phyloP scores from a whole-genome alignment of 2,888 invertebrate species.

The Polietes domitor region DNA sequence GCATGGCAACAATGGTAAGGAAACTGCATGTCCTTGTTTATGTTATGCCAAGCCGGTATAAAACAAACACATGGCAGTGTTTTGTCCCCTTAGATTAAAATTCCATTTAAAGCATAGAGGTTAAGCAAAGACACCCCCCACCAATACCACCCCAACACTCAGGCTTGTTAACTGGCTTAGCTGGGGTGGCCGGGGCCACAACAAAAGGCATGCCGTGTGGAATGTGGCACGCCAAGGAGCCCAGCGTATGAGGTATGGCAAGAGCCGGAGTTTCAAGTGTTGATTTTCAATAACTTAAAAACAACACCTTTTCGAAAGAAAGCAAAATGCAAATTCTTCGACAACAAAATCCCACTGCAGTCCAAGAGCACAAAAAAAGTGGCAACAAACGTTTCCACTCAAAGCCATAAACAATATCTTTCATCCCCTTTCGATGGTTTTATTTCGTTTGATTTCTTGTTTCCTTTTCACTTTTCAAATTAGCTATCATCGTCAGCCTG shows the following conservation, averaged over 20 bases:
- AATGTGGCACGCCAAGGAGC: background rate
- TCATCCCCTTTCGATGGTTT: background rate
- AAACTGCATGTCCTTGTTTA: slow-evolving; percentile 34
- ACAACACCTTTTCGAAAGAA: slow-evolving; percentile 58
- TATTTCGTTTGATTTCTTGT: background rate
- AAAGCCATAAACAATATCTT: background rate
- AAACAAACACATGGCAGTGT: slow-evolving; percentile 47
- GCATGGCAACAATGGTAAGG: slow-evolving; percentile 52
- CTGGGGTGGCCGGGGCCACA: background rate
- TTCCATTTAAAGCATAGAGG: background rate
- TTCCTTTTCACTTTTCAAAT: slow-evolving; percentile 4
- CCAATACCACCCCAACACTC: background rate
- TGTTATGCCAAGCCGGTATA: slow-evolving; percentile 45
- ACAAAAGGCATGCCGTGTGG: background rate
- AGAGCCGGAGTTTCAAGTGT: slow-evolving; percentile 45
- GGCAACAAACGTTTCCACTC: background rate
- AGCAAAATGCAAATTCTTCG: slow-evolving; percentile 47
- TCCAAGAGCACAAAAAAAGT: background rate
- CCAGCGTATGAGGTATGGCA: background rate
- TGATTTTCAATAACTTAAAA: slow-evolving; percentile 65
- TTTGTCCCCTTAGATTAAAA: slow-evolving; percentile 38
- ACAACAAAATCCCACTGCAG: background rate
- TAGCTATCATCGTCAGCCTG: slow-evolving; percentile 36
- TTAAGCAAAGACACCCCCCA: slow-evolving; percentile 22
- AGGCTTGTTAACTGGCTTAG: background rate